Evolutionary conservation across 1,140 invertebrate species (phyloP), one percentile per base, ranked within the genome.

Genomic region (Cotesia chilonis): DNA sequence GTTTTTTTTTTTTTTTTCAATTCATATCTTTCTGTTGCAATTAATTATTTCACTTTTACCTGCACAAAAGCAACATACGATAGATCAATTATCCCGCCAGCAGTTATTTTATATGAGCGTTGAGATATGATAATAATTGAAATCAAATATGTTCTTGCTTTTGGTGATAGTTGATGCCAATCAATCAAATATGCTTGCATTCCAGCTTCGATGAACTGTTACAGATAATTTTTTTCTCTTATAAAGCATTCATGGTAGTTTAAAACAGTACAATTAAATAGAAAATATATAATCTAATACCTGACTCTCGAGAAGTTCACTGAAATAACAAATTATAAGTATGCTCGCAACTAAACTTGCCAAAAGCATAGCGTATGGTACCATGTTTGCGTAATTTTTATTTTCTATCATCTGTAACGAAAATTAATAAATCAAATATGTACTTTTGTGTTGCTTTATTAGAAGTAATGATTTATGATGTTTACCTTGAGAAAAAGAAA

Each of bases 401-500:
- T 52, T 67, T 68, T 54, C 59, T 37, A 55, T 54, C 36, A 59
- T 54, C 68, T 74, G 55, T n/a, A 65, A 55, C 37, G 38, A 9
- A 6, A 6, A 5, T 7, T 47, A 9, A 9, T 28, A 28, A 28
- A 28, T 28, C 3, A 51, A n/a, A 9, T 51, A 4, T 9, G 7
- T 51, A 51, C 47, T 51, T 7, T 9, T 51, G 7, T 7, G 12
- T 51, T 51, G 12, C 12, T n/a, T 9, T 3, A 7, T 51, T n/a
- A 7, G 7, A 51, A 51, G 4, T 55, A 55, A 14, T 17, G 2
- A 55, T n/a, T 14, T 55, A 14, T 55, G 0, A 12, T 37, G 5
- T 74, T 41, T 70, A 78, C 75, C 52, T 59, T 73, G 1, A 78
- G 65, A 20, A 59, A 60, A 47, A 72, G 74, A 75, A 79, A 66